Percentiles rank a stretch among this genome's conserved stretches.
phyloP scores from a whole-genome alignment of 2,888 invertebrate genomes.

The Eumacrocentrus americanus region DNA sequence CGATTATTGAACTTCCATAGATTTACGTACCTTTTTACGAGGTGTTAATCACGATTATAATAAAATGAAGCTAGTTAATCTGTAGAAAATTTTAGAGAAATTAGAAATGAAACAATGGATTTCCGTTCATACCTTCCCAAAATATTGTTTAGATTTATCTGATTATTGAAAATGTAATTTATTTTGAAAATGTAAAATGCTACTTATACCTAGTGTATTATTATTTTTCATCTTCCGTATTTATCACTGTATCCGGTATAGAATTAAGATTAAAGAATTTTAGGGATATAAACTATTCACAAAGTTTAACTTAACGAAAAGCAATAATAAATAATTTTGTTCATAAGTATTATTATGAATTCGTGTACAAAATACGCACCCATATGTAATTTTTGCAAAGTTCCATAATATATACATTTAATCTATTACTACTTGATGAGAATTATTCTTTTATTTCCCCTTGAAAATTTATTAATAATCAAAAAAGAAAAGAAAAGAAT shows the following conservation, averaged over 20 bases:
- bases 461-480: not conserved
- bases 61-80: not conserved
- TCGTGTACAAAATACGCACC: not conserved
- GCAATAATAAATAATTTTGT: constrained; percentile 8
- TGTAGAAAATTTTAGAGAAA: not conserved
- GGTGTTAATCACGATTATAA: not conserved
- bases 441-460: constrained; percentile 17
- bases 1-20: constrained; percentile 6
- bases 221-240: not conserved
- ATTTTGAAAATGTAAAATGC: not conserved
- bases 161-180: constrained; percentile 1
- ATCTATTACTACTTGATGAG: not conserved
- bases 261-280: not conserved
- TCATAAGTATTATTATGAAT: constrained; percentile 13
- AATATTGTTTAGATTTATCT: too few species aligned
- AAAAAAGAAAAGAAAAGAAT: constrained; percentile 12
- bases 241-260: not conserved
- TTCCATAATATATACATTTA: constrained; percentile 6
- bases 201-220: too few species aligned
- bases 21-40: constrained; percentile 5
- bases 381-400: constrained; percentile 30
- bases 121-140: too few species aligned
- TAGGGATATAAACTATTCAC: not conserved
- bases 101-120: not conserved
- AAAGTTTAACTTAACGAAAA: constrained; percentile 1